Evolutionary conservation across 53 echinoderm and acorn worm species (phyloP).

Genomic region (Zoroaster sp.): DNA sequence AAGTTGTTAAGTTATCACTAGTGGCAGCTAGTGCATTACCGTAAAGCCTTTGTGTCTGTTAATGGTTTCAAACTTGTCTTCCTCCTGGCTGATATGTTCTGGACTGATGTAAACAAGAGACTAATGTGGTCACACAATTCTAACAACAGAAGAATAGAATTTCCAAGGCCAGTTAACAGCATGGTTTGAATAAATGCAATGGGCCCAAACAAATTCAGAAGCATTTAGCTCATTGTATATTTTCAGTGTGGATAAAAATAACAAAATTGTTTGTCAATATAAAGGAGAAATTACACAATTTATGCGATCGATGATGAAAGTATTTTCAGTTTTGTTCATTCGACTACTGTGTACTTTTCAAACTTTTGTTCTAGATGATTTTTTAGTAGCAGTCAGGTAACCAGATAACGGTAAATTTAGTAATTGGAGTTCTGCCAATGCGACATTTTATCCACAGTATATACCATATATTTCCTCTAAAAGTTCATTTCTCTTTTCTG

Average conservation of each 20-base stretch:
- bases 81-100: neutral
- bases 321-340: no score
- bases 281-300: no score
- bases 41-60: constrained; percentile 5
- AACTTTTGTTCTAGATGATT: no score
- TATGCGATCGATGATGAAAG: no score
- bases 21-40: constrained; percentile 16
- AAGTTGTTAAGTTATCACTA: neutral
- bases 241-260: neutral
- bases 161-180: neutral
- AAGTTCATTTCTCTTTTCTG: no score
- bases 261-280: no score
- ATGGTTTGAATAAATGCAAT: neutral
- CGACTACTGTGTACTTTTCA: no score
- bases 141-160: neutral
- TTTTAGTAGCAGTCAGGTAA: no score
- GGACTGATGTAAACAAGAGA: neutral
- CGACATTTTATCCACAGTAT: no score
- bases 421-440: no score
- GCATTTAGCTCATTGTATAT: neutral
- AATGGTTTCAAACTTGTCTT: constrained; percentile 13
- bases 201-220: neutral
- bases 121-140: neutral
- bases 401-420: no score
- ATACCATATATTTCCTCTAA: no score